Percentiles rank a stretch among this genome's conserved stretches.
Evolutionary conservation across 1,140 invertebrate species (phyloP).

Genomic region (Notospermus geniculatus): DNA sequence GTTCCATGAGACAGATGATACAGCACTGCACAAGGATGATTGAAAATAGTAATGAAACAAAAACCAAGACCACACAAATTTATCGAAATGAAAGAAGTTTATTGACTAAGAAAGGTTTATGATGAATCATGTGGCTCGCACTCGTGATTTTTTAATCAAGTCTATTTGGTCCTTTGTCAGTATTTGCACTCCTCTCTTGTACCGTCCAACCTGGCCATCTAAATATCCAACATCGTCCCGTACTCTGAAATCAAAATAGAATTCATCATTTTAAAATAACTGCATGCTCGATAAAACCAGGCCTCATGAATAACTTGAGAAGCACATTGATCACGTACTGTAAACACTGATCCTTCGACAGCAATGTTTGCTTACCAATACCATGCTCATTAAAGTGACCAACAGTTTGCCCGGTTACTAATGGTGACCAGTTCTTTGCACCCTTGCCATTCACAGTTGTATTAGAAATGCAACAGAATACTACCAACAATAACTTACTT

Average conservation of each 20-base stretch:
- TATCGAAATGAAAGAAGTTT: neutral
- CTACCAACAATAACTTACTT: slow-evolving; percentile 10
- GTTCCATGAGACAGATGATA: neutral
- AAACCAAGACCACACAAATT: neutral
- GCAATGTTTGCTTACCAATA: too few species aligned
- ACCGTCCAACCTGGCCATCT: neutral
- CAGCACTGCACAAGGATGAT: neutral
- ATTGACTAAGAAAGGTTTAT: neutral
- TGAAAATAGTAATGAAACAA: neutral
- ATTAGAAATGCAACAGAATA: slow-evolving; percentile 4
- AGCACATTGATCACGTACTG: too few species aligned
- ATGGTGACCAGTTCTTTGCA: slow-evolving; percentile 4
- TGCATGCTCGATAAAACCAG: slow-evolving; percentile 10
- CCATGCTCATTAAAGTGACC: too few species aligned
- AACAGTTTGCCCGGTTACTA: too few species aligned
- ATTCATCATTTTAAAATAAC: slow-evolving; percentile 10
- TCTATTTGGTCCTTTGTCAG: neutral
- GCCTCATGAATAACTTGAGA: neutral
- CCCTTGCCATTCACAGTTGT: slow-evolving; percentile 7
- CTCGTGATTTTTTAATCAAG: neutral
- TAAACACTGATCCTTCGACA: too few species aligned
- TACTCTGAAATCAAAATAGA: slow-evolving; percentile 28
- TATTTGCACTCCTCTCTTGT: neutral
- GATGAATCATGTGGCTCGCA: neutral
- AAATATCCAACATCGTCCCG: slow-evolving; percentile 19